Evolutionary conservation across 2,797 vertebrate genomes (phyloP), one percentile per base, ranked within the genome.

Genomic region (Eidolon dupreanum): DNA sequence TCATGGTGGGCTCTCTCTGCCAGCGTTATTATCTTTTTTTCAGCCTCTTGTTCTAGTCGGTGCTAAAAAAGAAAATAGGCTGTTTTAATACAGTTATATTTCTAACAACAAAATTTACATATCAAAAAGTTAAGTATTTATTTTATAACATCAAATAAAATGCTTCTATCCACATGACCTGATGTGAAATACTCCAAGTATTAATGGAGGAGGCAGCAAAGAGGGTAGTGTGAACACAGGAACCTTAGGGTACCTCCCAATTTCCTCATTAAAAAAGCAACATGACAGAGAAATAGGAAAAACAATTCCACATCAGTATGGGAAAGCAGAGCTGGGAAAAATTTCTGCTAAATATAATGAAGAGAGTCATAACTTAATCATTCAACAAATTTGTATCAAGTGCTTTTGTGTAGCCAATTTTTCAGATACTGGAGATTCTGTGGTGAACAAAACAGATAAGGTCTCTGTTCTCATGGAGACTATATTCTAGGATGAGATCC

Each of bases 1-100:
- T 99, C 99, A 95, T 90, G 98, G 98, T 99, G 99, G 95, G 99
- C 98, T 92, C 91, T 98, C 92, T 99, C 99, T 71, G 99, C 98
- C 96, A 99, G 97, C 97, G 97, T 96, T 71, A 98, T 95, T 88
- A 99, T 98, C 97, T 98, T 99, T 98, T 98, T 98, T 97, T 99
- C 99, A 19, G 99, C 99, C 97, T 99, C 99, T 90, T 97, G 98
- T 98, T 99, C 99, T 93, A 99, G 97, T 71, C 98, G 98, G 95
- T 98, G 98, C 99, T 99, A 98, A 97, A 97, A 96, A 91, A 70
- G 17, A 97, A 55, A 95, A 95, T 6, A 82, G 41, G 9, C 13
- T 66, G 0, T 63, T 97, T 92, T 81, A 95, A 83, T 77, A 96
- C 10, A 66, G 8, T 63, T 93, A 41, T 38, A 93, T 55, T 89